Evolutionary conservation across 2,888 invertebrate species (phyloP).

Genomic region (Acronicta alni): DNA sequence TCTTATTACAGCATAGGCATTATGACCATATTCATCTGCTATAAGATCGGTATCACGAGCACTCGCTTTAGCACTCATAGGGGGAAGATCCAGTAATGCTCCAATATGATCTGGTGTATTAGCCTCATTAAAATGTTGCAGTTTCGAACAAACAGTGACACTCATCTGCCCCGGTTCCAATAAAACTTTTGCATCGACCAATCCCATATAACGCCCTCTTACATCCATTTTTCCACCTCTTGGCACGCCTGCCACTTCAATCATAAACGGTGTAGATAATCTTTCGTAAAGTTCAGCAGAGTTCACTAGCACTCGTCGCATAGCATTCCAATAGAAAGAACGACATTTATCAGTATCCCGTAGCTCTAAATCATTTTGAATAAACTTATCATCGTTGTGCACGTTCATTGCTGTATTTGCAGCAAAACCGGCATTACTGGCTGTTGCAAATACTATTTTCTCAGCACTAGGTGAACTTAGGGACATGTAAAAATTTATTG

Average conservation of each 20-base stretch:
- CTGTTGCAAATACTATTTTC: conserved; percentile 78
- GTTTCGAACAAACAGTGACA: conserved; percentile 70
- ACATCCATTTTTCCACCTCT: conserved; percentile 76
- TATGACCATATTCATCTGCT: conserved; percentile 74
- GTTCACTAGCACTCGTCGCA: conserved; percentile 79
- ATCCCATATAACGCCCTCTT: conserved; percentile 79
- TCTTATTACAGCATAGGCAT: conserved; percentile 71
- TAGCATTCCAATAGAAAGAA: conserved; percentile 79
- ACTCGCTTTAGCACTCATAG: conserved; percentile 75
- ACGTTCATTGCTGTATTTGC: conserved; percentile 70
- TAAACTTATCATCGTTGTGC: conserved; percentile 72
- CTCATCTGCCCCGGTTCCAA: conserved; percentile 75
- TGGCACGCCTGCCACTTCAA: conserved; percentile 83
- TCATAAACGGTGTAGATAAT: conserved; percentile 67
- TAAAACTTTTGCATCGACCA: conserved; percentile 74
- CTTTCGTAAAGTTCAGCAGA: conserved; percentile 62
- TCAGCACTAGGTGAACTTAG: conserved; percentile 66
- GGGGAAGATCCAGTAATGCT: conserved; percentile 76
- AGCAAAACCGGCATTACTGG: conserved; percentile 67
- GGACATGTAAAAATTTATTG: conserved; percentile 76
- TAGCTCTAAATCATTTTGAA: conserved; percentile 68
- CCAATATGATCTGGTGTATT: conserved; percentile 66
- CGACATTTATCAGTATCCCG: conserved; percentile 62
- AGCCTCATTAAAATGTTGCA: conserved; percentile 70
- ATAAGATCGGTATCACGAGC: conserved; percentile 68